phyloP scores from a whole-genome alignment of 2,113 vertebrate genomes.

The Butorides virescens region DNA sequence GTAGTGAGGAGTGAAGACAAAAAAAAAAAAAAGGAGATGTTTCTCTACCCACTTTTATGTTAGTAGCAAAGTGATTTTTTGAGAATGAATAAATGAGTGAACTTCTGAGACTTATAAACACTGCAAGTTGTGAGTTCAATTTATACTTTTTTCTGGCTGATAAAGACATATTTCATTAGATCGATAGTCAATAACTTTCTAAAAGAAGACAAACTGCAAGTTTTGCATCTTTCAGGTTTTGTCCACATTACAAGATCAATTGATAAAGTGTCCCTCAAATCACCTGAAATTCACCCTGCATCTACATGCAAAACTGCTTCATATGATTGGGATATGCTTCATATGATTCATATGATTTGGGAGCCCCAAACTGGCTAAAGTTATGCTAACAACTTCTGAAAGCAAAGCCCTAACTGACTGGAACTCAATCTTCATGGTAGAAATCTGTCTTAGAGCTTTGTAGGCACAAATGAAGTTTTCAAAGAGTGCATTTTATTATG shows the following conservation, averaged over 20 bases:
- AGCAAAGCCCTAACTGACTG: not conserved
- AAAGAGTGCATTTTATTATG: rapidly evolving
- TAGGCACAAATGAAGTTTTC: not conserved
- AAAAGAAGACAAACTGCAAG: not conserved
- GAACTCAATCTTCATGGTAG: not conserved
- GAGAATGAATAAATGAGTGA: not conserved
- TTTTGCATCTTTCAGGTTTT: not conserved
- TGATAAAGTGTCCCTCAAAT: not conserved
- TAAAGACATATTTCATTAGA: not conserved
- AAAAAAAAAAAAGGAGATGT: no score
- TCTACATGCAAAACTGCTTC: not conserved
- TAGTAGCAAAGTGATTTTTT: not conserved
- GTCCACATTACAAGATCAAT: not conserved
- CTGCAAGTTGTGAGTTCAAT: not conserved
- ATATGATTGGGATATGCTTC: not conserved
- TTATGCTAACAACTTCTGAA: not conserved
- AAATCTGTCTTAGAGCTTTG: not conserved
- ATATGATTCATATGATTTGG: not conserved
- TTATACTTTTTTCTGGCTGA: not conserved
- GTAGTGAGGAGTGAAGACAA: not conserved
- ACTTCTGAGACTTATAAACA: not conserved
- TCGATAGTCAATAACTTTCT: not conserved
- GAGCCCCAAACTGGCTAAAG: not conserved
- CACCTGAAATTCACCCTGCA: not conserved
- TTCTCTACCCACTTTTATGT: not conserved